A percentile compares a stretch with the other conserved stretches of the same genome.
Evolutionary conservation across 2,113 vertebrate species (phyloP).

Genomic region (Nibea coibor): DNA sequence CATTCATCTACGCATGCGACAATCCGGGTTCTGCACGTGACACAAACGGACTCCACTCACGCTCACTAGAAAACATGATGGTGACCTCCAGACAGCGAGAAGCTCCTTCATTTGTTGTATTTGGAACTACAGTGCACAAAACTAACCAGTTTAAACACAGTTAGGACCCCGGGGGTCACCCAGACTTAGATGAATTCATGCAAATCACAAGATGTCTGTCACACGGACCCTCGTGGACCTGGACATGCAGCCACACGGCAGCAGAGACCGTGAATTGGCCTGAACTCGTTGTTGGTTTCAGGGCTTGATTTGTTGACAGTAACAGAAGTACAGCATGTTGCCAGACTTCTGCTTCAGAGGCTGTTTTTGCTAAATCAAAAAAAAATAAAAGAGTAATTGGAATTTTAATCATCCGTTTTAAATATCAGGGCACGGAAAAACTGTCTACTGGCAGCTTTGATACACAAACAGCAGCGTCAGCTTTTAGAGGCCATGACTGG

Average conservation of each 20-base stretch:
- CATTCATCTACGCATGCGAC: too few species aligned
- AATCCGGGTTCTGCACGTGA: too few species aligned
- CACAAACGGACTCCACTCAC: too few species aligned
- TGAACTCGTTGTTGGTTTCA: neutral
- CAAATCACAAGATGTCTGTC: too few species aligned
- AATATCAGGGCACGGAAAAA: neutral
- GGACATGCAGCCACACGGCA: neutral
- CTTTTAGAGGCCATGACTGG: neutral
- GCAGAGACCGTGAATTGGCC: neutral
- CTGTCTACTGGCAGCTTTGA: neutral
- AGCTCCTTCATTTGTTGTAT: too few species aligned
- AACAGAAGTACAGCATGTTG: neutral
- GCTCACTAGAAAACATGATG: neutral
- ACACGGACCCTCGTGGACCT: neutral
- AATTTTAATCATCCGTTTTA: neutral
- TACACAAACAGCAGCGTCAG: slow-evolving; percentile 6
- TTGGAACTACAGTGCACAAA: too few species aligned
- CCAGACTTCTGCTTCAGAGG: neutral
- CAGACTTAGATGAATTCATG: too few species aligned
- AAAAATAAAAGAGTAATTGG: neutral
- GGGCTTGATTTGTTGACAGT: neutral
- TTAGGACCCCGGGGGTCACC: neutral
- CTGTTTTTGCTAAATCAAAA: neutral
- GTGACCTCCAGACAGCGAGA: too few species aligned
- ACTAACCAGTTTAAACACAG: too few species aligned